A percentile compares a stretch with the other conserved stretches of the same genome.
phyloP scores from a whole-genome alignment of 2,797 vertebrate genomes.

The Peromyscus nudipes region DNA sequence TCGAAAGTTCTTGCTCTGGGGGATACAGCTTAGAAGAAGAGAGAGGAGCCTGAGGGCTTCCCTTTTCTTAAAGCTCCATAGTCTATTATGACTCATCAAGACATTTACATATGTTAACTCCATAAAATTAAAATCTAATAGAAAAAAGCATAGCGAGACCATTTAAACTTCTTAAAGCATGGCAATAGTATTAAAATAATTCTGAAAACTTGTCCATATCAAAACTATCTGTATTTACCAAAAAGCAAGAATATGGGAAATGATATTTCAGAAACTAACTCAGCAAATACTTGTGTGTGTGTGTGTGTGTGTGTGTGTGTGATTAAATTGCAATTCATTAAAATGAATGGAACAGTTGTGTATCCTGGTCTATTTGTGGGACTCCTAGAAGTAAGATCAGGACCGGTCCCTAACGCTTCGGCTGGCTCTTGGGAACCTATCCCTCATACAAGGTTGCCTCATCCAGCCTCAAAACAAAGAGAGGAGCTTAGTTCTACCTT shows the following conservation, averaged over 20 bases:
- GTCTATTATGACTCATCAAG: background rate
- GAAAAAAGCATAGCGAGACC: background rate
- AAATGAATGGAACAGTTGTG: background rate
- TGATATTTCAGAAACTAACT: slow-evolving; percentile 43
- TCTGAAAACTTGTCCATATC: background rate
- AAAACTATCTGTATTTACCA: background rate
- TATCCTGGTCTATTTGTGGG: background rate
- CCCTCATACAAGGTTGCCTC: background rate
- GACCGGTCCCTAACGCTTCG: background rate
- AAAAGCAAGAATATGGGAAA: background rate
- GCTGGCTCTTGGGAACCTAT: background rate
- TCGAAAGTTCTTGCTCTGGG: background rate
- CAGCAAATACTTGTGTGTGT: background rate
- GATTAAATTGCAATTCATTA: background rate
- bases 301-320: background rate
- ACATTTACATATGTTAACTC: background rate
- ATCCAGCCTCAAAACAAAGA: background rate
- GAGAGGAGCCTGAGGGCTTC: background rate
- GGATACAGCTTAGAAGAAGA: background rate
- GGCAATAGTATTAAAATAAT: background rate
- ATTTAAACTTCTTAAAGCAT: background rate
- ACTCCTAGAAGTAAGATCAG: background rate
- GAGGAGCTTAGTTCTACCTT: background rate
- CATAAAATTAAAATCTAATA: slow-evolving; percentile 25
- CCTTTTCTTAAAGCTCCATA: background rate